These are phyloP conservation scores for Drosophila tropicalis DNA, from an alignment of 1,140 invertebrate genomes.

Conservation along the genomic window DNA sequence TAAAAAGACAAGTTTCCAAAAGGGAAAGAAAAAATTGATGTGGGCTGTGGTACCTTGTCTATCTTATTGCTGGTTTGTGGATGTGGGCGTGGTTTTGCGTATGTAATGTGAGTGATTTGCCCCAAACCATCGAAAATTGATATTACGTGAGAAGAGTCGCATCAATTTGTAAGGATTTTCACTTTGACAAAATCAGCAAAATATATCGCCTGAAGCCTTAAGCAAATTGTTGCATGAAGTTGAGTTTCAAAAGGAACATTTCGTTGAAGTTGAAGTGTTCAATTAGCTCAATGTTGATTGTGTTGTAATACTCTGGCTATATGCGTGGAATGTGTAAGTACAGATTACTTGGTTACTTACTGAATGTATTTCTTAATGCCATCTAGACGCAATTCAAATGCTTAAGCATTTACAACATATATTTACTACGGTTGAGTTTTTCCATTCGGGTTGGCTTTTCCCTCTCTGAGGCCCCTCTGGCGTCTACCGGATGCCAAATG, in stretches of 20 bases:
- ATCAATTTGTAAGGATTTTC: conserved; percentile 11
- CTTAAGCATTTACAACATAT: conserved; percentile 18
- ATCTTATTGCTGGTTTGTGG: not conserved
- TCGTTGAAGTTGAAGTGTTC: conserved; percentile 4
- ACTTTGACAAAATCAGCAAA: conserved; percentile 12
- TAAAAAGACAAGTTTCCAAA: conserved; percentile 12
- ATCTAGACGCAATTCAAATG: conserved; percentile 13
- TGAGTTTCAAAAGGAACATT: not conserved
- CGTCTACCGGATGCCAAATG: conserved; percentile 15
- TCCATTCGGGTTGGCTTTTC: not conserved
- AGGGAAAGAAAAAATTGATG: not conserved
- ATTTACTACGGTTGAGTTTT: not conserved
- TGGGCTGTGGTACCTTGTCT: not conserved
- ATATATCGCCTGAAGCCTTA: not conserved
- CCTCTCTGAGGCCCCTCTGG: not conserved
- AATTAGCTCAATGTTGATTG: conserved; percentile 14
- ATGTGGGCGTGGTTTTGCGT: conserved; percentile 8
- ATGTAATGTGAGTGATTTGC: conserved; percentile 19
- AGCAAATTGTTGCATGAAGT: not conserved
- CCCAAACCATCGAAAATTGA: conserved; percentile 16
- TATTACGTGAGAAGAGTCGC: conserved; percentile 18
- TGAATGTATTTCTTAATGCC: not conserved
- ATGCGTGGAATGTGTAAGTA: not conserved
- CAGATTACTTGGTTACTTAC: not conserved
- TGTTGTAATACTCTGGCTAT: conserved; percentile 3